A percentile compares a stretch with the other conserved stretches of the same genome.
phyloP scores from a whole-genome alignment of 2,113 vertebrate genomes.

The Mus spicilegus region DNA sequence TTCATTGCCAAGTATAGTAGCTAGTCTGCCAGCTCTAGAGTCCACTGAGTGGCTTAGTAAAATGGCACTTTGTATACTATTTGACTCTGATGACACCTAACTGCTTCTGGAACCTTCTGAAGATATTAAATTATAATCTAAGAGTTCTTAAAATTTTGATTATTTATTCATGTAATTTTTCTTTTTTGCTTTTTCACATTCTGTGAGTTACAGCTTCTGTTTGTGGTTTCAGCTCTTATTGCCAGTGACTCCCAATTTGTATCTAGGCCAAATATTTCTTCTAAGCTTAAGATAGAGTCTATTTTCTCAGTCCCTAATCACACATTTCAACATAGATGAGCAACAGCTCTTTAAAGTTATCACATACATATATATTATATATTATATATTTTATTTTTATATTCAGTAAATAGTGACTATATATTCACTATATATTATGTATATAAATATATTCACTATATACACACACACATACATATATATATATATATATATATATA shows the following conservation, averaged over 20 bases:
- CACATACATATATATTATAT: background rate
- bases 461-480: too few species aligned
- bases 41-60: background rate
- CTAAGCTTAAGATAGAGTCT: background rate
- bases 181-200: background rate
- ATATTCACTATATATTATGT: too few species aligned
- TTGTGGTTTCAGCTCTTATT: background rate
- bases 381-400: too few species aligned
- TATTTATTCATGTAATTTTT: background rate
- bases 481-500: too few species aligned
- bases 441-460: too few species aligned
- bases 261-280: background rate
- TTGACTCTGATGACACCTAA: background rate
- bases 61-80: background rate
- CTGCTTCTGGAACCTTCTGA: background rate
- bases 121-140: background rate
- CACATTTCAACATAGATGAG: background rate
- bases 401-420: too few species aligned
- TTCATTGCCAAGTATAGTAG: background rate
- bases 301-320: background rate
- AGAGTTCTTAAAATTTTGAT: background rate
- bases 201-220: background rate
- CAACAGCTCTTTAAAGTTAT: slow-evolving; percentile 27
- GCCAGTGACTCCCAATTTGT: background rate
- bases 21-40: background rate